Conservation (phyloP, 2,797 vertebrate genomes). For the Balearica regulorum region DNA sequence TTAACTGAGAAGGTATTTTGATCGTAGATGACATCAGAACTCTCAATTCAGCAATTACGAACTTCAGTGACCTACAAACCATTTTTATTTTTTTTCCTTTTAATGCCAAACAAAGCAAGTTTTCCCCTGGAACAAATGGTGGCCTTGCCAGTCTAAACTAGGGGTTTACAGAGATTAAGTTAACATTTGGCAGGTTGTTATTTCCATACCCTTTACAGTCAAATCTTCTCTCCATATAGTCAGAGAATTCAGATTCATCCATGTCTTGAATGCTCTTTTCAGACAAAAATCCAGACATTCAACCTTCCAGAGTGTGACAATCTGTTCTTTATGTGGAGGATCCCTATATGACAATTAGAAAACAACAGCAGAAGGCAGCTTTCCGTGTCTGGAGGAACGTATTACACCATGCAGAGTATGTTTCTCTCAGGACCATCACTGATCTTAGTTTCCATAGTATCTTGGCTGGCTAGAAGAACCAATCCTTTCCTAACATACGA, state of each 20-base stretch:
- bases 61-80: not conserved
- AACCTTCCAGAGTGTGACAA: not conserved
- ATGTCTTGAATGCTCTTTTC: not conserved
- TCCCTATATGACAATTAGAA: not conserved
- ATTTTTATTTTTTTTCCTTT: not conserved
- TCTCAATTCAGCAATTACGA: not conserved
- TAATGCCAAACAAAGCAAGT: not conserved
- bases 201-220: not conserved
- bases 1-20: not conserved
- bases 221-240: not conserved
- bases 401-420: not conserved
- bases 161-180: not conserved
- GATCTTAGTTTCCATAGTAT: not conserved
- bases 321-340: not conserved
- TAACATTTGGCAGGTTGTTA: not conserved
- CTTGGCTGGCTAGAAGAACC: not conserved
- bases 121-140: not conserved
- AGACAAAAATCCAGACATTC: not conserved
- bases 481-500: accelerated
- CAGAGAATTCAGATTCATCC: not conserved
- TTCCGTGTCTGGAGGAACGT: not conserved
- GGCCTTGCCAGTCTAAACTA: not conserved
- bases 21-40: not conserved
- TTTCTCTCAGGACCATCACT: not conserved
- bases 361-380: not conserved